These are phyloP conservation scores for Neotoma lepida DNA, from an alignment of 2,113 vertebrate species.

Conservation along the genomic window DNA sequence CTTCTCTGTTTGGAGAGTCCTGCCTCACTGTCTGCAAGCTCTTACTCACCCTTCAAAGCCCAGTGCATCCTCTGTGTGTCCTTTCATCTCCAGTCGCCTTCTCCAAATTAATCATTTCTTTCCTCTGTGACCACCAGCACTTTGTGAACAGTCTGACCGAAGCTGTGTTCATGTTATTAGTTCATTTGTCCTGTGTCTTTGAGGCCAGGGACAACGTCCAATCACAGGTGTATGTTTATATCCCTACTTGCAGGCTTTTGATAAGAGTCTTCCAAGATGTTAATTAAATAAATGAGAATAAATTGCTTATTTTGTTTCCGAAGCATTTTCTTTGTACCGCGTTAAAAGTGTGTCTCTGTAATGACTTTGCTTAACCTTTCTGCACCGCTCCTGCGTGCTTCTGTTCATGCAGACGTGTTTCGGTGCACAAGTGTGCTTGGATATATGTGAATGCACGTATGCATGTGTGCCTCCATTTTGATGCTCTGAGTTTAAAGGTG, in stretches of 20 bases:
- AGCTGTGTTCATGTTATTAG: neutral
- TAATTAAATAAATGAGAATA: slow-evolving; percentile 60
- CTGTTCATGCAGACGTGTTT: neutral
- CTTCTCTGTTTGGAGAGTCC: neutral
- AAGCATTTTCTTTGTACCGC: slow-evolving; percentile 45
- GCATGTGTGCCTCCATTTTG: neutral
- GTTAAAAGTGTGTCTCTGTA: slow-evolving; percentile 28
- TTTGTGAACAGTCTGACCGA: neutral
- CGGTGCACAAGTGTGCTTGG: neutral
- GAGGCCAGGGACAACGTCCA: neutral
- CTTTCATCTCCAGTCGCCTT: neutral
- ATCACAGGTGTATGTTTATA: neutral
- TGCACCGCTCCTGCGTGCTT: neutral
- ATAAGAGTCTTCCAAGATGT: slow-evolving; percentile 30
- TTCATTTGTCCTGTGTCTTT: slow-evolving; percentile 11
- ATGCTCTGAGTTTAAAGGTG: neutral
- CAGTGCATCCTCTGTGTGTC: neutral
- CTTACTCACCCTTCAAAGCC: slow-evolving; percentile 44
- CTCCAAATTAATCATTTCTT: neutral
- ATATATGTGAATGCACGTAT: neutral
- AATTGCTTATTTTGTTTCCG: slow-evolving; percentile 56
- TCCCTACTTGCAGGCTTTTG: neutral
- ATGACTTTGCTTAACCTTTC: slow-evolving; percentile 34
- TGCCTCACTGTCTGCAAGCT: neutral
- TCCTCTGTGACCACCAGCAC: neutral